These are phyloP conservation scores for Nicator chloris DNA, from an alignment of 2,113 vertebrate genomes.

Conservation along the genomic window DNA sequence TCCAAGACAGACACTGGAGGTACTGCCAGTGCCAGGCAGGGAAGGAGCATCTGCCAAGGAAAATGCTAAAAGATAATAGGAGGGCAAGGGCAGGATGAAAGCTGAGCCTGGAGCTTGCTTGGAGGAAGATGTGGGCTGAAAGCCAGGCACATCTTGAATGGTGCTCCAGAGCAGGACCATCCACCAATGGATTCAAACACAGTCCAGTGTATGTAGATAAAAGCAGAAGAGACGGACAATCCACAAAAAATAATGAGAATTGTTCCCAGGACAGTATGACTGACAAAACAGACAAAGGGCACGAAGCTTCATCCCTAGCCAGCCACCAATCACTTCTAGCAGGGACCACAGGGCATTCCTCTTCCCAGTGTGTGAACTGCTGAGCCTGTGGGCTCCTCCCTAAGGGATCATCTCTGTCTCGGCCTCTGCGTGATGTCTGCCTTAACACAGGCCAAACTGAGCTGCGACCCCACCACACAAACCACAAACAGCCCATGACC, in stretches of 20 bases:
- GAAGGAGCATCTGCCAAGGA: neutral
- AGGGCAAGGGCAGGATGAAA: neutral
- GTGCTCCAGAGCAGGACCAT: neutral
- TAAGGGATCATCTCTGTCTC: neutral
- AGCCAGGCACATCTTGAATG: neutral
- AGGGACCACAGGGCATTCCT: neutral
- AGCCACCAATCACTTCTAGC: neutral
- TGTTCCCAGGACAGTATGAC: neutral
- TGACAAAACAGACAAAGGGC: neutral
- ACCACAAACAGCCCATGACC: neutral
- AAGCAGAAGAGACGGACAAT: neutral
- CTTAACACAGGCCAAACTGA: neutral
- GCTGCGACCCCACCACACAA: neutral
- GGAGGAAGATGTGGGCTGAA: neutral
- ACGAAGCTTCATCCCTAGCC: neutral
- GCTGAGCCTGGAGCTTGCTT: neutral
- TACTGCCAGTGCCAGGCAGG: neutral
- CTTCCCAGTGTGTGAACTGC: neutral
- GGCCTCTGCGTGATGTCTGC: fast-evolving
- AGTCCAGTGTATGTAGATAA: neutral
- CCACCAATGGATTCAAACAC: neutral
- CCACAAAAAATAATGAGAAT: neutral
- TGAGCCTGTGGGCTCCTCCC: neutral
- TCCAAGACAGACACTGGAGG: neutral
- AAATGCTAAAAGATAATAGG: neutral